Evolutionary conservation across 2,888 invertebrate genomes (phyloP), one percentile per base, ranked within the genome.

Genomic region (Oxytorus armatus): DNA sequence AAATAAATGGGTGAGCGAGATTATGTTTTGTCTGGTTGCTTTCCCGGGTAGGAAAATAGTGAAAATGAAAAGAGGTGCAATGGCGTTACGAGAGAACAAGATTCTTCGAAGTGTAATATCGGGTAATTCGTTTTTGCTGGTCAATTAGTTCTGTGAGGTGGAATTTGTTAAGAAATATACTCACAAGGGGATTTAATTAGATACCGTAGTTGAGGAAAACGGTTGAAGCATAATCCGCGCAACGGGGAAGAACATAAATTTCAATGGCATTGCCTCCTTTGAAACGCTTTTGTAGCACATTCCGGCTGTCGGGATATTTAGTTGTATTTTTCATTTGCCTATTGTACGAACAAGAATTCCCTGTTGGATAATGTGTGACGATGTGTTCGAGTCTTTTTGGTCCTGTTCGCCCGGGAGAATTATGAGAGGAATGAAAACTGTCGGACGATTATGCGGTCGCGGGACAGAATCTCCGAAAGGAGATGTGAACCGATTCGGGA

Each of bases 391-490:
- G 29, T 29, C 29, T 5, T 29, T 29, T 29, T 29, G 29, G 29
- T 29, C 29, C 29, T 29, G 5, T 29, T 29, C 29, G 29, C 5
- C 42, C 1, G 42, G 42, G 42, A 42, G 82, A 83, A 87, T 85
- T 85, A 86, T 83, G 79, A 78, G 63, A 73, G 66, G 83, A 86
- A 88, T 86, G 86, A 84, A 85, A 84, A 81, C 77, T 65, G 65
- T 70, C 49, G 83, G 81, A 80, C 82, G 85, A 84, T 86, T 83
- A 85, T 69, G 84, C 73, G 83, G 84, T 79, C 55, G 18, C 16
- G 76, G 68, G 72, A 79, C 69, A 63, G 80, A 81, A 55, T 8
- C 68, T 39, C 47, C 33, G 33, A 53, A 55, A 69, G 74, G 29
- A 55, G 29, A 36, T 18, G n/a, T 29, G 44, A 63, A 72, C 16